Base-by-base conservation (phyloP, 2,888 invertebrate genomes). In the Syrphus vitripennis region DNA sequence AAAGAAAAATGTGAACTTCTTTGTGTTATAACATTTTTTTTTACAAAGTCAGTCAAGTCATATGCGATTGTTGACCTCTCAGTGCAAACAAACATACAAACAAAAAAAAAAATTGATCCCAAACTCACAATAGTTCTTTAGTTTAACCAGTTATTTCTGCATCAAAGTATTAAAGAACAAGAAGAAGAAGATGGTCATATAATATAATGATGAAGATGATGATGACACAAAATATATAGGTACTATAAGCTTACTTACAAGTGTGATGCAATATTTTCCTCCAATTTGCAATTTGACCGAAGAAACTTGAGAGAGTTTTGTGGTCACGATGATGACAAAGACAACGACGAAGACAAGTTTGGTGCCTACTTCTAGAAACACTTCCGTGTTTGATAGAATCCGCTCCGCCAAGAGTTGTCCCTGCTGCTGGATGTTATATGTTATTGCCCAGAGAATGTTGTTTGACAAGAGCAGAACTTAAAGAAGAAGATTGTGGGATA, bases 381-480 rank as follows among this genome's bases (percentile, higher is more conserved):
- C 86, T 86, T 86, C 86, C 86, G 86, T 24, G 79, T 86, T 82
- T 70, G 57, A 48, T 74, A 82, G 63, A 78, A 65, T 77, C 70
- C 84, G 5, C 16, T 16, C 26, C 24, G n/a, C 50, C 19, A 61
- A 26, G 45, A 76, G 67, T 65, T 65, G 48, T 63, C 40, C n/a
- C 55, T 57, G 61, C 61, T 57, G 57, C 59, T 6, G 9, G 14
- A 14, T 45, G 40, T 19, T 4, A 2, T 19, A 9, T 37, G 10
- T 34, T 34, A 9, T 57, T 57, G 37, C 48, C 48, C 42, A 42
- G 72, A 71, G 74, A 74, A 86, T 78, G 82, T 74, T 65, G 86
- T 78, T 77, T 74, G 74, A 70, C 86, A 74, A 65, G 72, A 74
- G 57, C 57, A 77, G 71, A 31, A 71, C 63, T 61, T 21, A n/a